These are phyloP conservation scores for Pseudococcus viburni DNA, from an alignment of 2,888 invertebrate species.

Conservation along the genomic window DNA sequence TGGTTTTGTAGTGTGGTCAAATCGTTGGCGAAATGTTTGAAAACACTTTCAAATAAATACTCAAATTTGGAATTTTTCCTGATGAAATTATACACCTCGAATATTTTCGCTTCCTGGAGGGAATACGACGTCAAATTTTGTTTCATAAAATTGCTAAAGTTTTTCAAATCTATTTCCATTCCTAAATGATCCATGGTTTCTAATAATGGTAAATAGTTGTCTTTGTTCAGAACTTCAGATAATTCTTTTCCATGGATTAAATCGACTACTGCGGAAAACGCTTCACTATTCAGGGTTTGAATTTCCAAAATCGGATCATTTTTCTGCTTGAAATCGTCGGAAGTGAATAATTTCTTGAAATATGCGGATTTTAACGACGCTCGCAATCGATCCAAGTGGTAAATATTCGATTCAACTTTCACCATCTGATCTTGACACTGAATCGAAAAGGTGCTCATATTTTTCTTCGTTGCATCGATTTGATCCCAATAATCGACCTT, in stretches of 20 bases:
- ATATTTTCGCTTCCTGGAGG: not conserved
- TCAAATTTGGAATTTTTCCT: not conserved
- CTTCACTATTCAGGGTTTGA: too few species aligned
- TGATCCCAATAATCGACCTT: too few species aligned
- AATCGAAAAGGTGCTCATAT: too few species aligned
- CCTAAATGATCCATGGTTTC: not conserved
- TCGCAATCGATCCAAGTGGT: too few species aligned
- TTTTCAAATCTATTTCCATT: not conserved
- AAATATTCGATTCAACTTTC: too few species aligned
- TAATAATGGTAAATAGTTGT: not conserved
- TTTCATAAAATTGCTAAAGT: not conserved
- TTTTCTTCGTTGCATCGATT: too few species aligned
- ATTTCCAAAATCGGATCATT: too few species aligned
- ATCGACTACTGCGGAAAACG: too few species aligned
- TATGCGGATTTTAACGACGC: too few species aligned
- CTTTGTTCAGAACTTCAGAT: not conserved
- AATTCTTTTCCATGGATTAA: not conserved
- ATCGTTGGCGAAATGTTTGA: not conserved
- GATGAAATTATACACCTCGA: not conserved
- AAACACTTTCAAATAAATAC: not conserved
- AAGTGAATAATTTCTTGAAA: too few species aligned
- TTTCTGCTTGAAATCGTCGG: too few species aligned
- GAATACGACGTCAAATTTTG: not conserved
- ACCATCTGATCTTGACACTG: too few species aligned
- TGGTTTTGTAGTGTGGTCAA: not conserved